Conservation (phyloP, 2,888 invertebrate genomes). For the Thymelicus lineola region DNA sequence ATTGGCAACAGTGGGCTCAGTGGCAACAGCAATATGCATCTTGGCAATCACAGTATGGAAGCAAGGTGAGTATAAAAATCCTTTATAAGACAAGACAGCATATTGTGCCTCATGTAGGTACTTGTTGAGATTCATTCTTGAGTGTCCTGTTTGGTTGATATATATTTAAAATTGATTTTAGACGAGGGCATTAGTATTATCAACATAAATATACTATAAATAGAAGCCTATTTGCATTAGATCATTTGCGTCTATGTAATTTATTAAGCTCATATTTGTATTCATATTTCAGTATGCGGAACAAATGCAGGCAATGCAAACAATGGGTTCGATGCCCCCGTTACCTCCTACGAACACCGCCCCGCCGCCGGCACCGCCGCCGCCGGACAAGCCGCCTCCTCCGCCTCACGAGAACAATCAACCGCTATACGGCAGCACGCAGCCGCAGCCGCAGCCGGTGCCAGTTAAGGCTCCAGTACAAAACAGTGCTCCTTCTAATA, state of each 20-base stretch:
- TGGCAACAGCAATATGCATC: constrained; percentile 92
- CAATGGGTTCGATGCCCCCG: constrained; percentile 61
- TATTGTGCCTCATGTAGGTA: no score
- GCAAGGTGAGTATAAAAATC: constrained; percentile 81
- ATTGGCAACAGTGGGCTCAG: constrained; percentile 90
- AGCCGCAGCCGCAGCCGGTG: constrained; percentile 48
- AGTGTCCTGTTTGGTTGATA: no score
- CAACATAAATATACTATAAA: no score
- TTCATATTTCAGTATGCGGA: constrained; percentile 66
- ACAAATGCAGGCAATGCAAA: constrained; percentile 70
- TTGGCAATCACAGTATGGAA: constrained; percentile 91
- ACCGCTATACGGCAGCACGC: constrained; percentile 61
- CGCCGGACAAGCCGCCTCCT: constrained; percentile 60
- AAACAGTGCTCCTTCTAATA: constrained; percentile 37
- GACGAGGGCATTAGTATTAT: no score
- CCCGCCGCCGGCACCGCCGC: constrained; percentile 59
- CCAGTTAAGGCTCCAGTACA: constrained; percentile 42
- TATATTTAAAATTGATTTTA: no score
- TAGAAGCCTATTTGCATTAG: background rate
- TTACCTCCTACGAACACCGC: constrained; percentile 50
- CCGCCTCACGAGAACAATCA: constrained; percentile 77
- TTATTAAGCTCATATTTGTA: background rate
- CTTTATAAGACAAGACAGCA: background rate
- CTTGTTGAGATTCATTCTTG: no score
- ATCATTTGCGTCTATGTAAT: no score